phyloP scores from a whole-genome alignment of 2,888 invertebrate species.

The Leptinotarsa juncta region DNA sequence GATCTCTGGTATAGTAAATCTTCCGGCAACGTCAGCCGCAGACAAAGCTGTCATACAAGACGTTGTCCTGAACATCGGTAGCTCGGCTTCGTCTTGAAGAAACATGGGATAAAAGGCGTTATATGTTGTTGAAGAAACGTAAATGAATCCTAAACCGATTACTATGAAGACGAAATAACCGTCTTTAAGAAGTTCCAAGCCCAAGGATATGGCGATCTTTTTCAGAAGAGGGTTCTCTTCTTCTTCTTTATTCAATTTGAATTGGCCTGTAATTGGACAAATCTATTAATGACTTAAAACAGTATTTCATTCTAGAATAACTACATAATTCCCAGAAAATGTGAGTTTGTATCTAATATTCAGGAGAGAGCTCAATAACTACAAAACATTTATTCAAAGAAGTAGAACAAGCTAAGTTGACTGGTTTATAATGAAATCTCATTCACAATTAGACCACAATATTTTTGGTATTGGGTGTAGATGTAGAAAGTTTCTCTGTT shows the following conservation, averaged over 20 bases:
- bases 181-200: conserved; percentile 73
- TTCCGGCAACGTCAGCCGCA: conserved; percentile 74
- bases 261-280: conserved; percentile 33
- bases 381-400: too few relatives aligned
- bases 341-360: too few relatives aligned
- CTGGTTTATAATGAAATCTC: too few relatives aligned
- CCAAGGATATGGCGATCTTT: conserved; percentile 68
- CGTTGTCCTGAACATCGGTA: conserved; percentile 71
- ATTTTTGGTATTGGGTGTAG: too few relatives aligned
- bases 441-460: too few relatives aligned
- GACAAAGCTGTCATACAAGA: conserved; percentile 79
- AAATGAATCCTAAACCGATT: conserved; percentile 75
- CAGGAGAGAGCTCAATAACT: too few relatives aligned
- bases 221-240: conserved; percentile 44
- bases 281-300: background rate
- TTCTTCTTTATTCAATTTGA: conserved; percentile 29
- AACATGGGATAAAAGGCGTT: conserved; percentile 79
- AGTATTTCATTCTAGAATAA: too few relatives aligned
- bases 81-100: conserved; percentile 66
- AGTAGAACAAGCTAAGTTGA: too few relatives aligned
- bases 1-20: conserved; percentile 73
- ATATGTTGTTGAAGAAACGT: conserved; percentile 77
- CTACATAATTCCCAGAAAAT: too few relatives aligned
- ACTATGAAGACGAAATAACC: conserved; percentile 75
- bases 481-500: too few relatives aligned